phyloP scores from a whole-genome alignment of 2,888 invertebrate genomes.

The Microctonus brassicae region DNA sequence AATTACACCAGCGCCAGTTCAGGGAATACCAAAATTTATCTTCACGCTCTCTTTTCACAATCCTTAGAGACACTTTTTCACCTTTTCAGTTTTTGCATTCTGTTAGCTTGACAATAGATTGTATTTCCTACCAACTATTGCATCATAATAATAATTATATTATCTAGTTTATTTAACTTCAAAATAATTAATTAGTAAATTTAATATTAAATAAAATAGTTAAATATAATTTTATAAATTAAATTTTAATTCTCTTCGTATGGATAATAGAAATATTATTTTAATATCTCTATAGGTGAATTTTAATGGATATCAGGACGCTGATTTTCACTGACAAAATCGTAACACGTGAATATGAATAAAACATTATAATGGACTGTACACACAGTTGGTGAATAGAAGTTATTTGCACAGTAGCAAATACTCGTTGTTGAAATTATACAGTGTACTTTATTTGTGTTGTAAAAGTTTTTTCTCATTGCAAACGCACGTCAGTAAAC shows the following conservation, averaged over 20 bases:
- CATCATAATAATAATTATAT: too few relatives aligned
- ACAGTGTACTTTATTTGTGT: constrained; percentile 1
- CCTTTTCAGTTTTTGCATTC: not conserved
- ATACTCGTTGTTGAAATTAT: constrained; percentile 8
- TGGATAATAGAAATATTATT: too few relatives aligned
- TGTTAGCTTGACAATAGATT: constrained; percentile 9
- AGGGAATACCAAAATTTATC: constrained; percentile 36
- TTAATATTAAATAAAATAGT: too few relatives aligned
- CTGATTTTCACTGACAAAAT: constrained; percentile 18
- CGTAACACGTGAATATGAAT: constrained; percentile 8
- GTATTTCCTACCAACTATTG: constrained; percentile 11
- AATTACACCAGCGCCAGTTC: constrained; percentile 29
- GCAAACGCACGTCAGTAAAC: not conserved
- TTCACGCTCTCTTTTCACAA: constrained; percentile 8
- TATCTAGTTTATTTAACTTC: not conserved
- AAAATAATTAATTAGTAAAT: not conserved
- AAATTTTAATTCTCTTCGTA: not conserved
- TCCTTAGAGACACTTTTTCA: constrained; percentile 25
- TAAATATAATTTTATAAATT: too few relatives aligned
- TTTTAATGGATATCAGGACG: constrained; percentile 9
- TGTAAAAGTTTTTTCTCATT: not conserved
- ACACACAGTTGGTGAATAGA: constrained; percentile 10
- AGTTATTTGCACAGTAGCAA: constrained; percentile 12
- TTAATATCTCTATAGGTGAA: not conserved
- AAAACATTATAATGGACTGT: constrained; percentile 16